These are phyloP conservation scores for Rhynchophorus ferrugineus DNA, from an alignment of 1,140 invertebrate species.

Conservation along the genomic window DNA sequence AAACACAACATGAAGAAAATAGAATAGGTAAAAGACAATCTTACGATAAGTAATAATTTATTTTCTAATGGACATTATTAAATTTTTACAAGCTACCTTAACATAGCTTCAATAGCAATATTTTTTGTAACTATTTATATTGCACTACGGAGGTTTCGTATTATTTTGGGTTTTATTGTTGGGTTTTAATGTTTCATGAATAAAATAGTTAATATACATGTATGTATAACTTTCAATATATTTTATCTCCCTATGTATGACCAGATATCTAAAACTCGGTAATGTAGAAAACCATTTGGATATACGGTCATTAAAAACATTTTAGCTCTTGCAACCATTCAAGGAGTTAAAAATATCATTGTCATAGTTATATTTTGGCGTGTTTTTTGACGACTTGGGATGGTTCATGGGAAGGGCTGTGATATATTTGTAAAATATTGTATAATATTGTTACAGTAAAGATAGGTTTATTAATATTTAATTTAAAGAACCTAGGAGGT, in stretches of 20 bases:
- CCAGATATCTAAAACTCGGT: background rate
- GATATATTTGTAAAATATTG: constrained; percentile 6
- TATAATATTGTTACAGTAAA: constrained; percentile 3
- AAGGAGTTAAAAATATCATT: background rate
- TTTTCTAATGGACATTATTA: constrained; percentile 6
- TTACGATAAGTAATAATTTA: constrained; percentile 18
- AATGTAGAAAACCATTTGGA: background rate
- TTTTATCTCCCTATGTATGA: constrained; percentile 9
- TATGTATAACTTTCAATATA: constrained; percentile 9
- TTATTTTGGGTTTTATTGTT: background rate
- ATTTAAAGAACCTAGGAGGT: constrained; percentile 1
- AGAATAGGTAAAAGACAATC: constrained; percentile 21
- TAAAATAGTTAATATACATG: background rate
- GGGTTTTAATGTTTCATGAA: background rate
- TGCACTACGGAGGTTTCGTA: background rate
- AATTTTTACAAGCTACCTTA: background rate
- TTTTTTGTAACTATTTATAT: constrained; percentile 6
- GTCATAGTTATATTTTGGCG: background rate
- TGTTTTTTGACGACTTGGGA: background rate
- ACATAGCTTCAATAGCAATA: constrained; percentile 10
- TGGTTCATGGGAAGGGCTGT: constrained; percentile 1
- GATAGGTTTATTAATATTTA: background rate
- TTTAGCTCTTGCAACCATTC: background rate
- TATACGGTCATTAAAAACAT: background rate
- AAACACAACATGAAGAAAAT: constrained; percentile 37